phyloP scores from a whole-genome alignment of 2,113 vertebrate genomes.

The Myotis brandtii region DNA sequence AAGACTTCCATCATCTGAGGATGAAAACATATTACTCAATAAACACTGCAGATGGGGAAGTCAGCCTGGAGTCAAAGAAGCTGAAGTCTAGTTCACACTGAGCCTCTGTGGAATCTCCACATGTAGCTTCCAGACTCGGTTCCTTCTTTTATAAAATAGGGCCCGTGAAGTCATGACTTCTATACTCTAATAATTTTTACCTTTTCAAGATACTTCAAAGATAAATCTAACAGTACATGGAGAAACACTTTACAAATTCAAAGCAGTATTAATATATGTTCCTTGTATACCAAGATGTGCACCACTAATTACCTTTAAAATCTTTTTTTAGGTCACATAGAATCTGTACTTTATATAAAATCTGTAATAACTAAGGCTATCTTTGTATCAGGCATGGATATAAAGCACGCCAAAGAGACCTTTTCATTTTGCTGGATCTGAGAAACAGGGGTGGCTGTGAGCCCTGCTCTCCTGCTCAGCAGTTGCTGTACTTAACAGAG shows the following conservation, averaged over 20 bases:
- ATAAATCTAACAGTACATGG: not conserved
- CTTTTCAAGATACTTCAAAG: not conserved
- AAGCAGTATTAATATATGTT: not conserved
- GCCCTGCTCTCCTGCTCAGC: not conserved
- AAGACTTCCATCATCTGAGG: not conserved
- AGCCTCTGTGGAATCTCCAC: not conserved
- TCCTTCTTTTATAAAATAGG: not conserved
- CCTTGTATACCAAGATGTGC: not conserved
- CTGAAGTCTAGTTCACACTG: not conserved
- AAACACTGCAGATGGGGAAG: not conserved
- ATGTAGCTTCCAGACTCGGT: not conserved
- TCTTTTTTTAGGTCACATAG: not conserved
- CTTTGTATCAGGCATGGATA: not conserved
- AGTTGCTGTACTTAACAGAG: not conserved
- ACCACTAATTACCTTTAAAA: conserved; percentile 1
- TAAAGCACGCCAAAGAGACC: not conserved
- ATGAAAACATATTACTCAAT: not conserved
- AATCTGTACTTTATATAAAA: not conserved
- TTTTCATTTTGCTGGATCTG: not conserved
- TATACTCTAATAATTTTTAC: not conserved
- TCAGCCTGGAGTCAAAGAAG: not conserved
- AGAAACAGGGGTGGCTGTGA: not conserved
- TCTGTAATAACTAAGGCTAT: not conserved
- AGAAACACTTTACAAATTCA: conserved; percentile 27
- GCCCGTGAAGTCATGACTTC: not conserved